These are phyloP conservation scores for Dendrocopos noguchii DNA, from an alignment of 2,113 vertebrate genomes.

Conservation along the genomic window DNA sequence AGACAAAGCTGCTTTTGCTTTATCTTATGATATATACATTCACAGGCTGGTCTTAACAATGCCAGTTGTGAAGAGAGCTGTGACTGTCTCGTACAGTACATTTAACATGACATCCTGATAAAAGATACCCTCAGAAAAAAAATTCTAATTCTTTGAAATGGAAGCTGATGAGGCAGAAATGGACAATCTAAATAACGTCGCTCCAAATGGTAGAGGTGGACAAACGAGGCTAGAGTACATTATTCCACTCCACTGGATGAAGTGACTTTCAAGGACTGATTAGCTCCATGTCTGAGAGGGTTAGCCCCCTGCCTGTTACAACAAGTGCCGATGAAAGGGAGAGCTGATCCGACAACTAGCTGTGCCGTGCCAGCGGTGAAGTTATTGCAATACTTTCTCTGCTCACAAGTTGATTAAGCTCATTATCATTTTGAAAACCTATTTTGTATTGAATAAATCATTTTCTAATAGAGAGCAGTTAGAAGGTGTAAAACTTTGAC, in stretches of 20 bases:
- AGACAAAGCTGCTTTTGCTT: not conserved
- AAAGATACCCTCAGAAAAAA: not conserved
- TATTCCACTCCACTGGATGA: constrained; percentile 66
- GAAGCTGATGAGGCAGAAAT: constrained; percentile 55
- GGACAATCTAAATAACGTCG: constrained; percentile 50
- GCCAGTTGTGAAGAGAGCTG: not conserved
- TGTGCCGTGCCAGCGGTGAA: constrained; percentile 67
- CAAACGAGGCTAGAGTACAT: constrained; percentile 48
- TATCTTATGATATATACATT: not conserved
- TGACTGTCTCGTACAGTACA: not conserved
- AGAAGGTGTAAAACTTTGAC: constrained; percentile 61
- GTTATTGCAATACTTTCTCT: constrained; percentile 69
- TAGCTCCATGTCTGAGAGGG: constrained; percentile 74
- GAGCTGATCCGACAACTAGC: constrained; percentile 65
- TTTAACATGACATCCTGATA: constrained; percentile 22
- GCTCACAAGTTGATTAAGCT: constrained; percentile 68
- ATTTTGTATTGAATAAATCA: constrained; percentile 56
- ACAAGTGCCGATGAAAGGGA: constrained; percentile 71
- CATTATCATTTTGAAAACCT: constrained; percentile 58
- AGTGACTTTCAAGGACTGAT: constrained; percentile 73
- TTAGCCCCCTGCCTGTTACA: constrained; percentile 72
- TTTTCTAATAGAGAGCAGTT: constrained; percentile 64
- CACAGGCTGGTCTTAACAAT: not conserved
- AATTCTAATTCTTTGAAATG: constrained; percentile 36
- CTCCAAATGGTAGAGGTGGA: constrained; percentile 58